Percentiles rank a stretch among this genome's conserved stretches.
phyloP scores from a whole-genome alignment of 2,797 vertebrate genomes.

The Poeciliopsis turneri region DNA sequence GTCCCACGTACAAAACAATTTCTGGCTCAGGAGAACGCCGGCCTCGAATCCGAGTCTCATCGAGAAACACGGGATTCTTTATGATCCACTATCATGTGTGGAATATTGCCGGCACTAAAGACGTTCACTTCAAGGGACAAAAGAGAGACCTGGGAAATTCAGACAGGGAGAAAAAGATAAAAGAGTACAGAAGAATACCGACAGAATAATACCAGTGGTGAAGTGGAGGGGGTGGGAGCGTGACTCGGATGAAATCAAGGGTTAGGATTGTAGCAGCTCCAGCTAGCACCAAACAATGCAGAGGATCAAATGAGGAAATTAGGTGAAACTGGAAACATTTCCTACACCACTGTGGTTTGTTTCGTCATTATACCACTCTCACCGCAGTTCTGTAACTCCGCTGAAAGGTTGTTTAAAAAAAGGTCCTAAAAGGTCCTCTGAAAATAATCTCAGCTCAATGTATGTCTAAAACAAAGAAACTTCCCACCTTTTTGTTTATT shows the following conservation, averaged over 20 bases:
- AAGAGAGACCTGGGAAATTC: conserved; percentile 28
- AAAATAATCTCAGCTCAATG: neutral
- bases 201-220: conserved; percentile 18
- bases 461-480: neutral
- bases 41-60: conserved; percentile 47
- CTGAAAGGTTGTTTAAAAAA: neutral
- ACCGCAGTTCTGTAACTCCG: neutral
- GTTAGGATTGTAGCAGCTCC: conserved; percentile 10
- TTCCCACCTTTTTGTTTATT: neutral
- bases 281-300: neutral
- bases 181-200: neutral
- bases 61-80: conserved; percentile 40
- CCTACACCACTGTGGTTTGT: neutral
- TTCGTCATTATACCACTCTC: neutral
- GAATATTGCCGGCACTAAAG: conserved; percentile 40
- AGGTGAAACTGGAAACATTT: neutral
- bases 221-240: conserved; percentile 8
- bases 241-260: conserved; percentile 4
- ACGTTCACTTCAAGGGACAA: conserved; percentile 51
- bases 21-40: conserved; percentile 15
- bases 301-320: neutral
- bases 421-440: neutral
- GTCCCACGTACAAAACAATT: conserved; percentile 26
- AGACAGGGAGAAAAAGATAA: conserved; percentile 17
- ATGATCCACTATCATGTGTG: conserved; percentile 27